phyloP scores from a whole-genome alignment of 2,888 invertebrate genomes.

The Ariolimax columbianus region DNA sequence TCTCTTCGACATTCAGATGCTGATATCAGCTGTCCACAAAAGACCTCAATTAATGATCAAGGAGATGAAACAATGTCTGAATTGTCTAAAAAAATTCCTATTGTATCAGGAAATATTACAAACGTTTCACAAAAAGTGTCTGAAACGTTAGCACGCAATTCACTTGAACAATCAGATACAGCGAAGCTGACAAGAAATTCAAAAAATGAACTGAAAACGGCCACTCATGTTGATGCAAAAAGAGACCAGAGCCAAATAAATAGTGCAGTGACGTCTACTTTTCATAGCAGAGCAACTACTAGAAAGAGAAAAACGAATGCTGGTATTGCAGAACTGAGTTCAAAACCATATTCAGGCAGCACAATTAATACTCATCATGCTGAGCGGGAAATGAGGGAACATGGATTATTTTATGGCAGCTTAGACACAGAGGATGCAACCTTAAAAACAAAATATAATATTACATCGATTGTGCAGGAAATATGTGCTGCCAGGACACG shows the following conservation, averaged over 20 bases:
- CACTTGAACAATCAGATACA: neutral
- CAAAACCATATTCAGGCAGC: neutral
- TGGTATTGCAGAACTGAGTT: neutral
- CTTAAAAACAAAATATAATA: neutral
- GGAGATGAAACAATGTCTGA: neutral
- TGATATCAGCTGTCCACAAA: neutral
- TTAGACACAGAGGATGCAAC: neutral
- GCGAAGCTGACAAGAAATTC: neutral
- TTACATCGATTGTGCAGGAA: neutral
- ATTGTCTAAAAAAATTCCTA: neutral
- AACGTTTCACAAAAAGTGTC: neutral
- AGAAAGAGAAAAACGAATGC: neutral
- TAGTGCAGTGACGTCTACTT: neutral
- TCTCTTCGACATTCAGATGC: neutral
- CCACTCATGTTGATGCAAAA: neutral
- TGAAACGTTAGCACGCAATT: neutral
- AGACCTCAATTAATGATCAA: neutral
- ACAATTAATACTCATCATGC: no score
- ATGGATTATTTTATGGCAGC: neutral
- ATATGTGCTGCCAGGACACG: neutral
- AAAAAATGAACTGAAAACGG: neutral
- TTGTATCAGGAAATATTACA: neutral
- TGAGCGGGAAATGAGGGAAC: neutral
- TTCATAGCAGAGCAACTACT: neutral
- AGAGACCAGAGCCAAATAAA: neutral